phyloP scores from a whole-genome alignment of 1,140 invertebrate genomes.

The honey bee (Apis mellifera) region Amel_HAv3.1 CM009931.2:22466001-22466500 shows the following conservation, averaged over 20 bases:
- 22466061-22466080: slow-evolving; percentile 60
- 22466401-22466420: background rate
- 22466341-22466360: slow-evolving; percentile 37
- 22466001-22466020: slow-evolving; percentile 75
- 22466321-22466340: slow-evolving; percentile 60
- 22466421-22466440: background rate
- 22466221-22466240: slow-evolving; percentile 46
- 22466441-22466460: background rate
- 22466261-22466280: slow-evolving; percentile 42
- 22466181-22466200: slow-evolving; percentile 65
- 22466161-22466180: slow-evolving; percentile 60
- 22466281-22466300: slow-evolving; percentile 19
- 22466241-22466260: slow-evolving; percentile 41
- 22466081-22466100: slow-evolving; percentile 39
- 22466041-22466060: slow-evolving; percentile 71
- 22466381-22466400: background rate
- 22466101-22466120: slow-evolving; percentile 26
- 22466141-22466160: slow-evolving; percentile 24
- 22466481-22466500: background rate
- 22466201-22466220: slow-evolving; percentile 42
- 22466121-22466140: slow-evolving; percentile 48
- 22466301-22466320: slow-evolving; percentile 22
- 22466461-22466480: background rate
- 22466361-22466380: slow-evolving; percentile 3
- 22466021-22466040: slow-evolving; percentile 49